These are phyloP conservation scores for Alloplasta piceator DNA, from an alignment of 2,888 invertebrate genomes.

Conservation along the genomic window DNA sequence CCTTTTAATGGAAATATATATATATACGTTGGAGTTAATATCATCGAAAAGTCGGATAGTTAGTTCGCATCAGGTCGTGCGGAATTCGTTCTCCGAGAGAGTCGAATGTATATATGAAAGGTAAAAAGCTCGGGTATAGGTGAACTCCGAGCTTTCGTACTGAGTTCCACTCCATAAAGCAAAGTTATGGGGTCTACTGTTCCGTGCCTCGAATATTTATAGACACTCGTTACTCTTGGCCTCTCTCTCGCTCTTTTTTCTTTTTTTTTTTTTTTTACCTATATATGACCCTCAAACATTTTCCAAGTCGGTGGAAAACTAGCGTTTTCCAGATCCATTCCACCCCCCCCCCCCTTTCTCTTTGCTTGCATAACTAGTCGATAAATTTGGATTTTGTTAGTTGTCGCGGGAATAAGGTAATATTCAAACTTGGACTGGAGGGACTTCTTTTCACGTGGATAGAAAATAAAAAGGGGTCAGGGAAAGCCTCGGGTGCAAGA, in stretches of 20 bases:
- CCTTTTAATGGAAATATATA: background rate
- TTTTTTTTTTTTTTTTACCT: background rate
- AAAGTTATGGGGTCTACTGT: slow-evolving; percentile 70
- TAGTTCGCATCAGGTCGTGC: background rate
- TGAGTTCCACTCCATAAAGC: slow-evolving; percentile 72
- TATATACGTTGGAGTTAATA: background rate
- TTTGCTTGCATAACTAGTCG: slow-evolving; percentile 59
- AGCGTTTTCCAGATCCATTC: slow-evolving; percentile 52
- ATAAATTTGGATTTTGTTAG: slow-evolving; percentile 62
- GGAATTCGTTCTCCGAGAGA: slow-evolving; percentile 6
- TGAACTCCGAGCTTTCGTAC: slow-evolving; percentile 59
- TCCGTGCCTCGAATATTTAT: slow-evolving; percentile 78
- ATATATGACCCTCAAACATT: slow-evolving; percentile 29
- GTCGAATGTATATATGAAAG: background rate
- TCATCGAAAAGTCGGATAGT: slow-evolving; percentile 11
- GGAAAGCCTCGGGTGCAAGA: background rate
- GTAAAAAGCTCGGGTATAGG: slow-evolving; percentile 54
- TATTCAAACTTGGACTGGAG: slow-evolving; percentile 50
- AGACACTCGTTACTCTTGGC: slow-evolving; percentile 64
- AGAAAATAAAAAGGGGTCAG: slow-evolving; percentile 22
- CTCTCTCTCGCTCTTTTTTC: slow-evolving; percentile 26
- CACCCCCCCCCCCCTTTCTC: slow-evolving; percentile 7
- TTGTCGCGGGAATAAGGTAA: slow-evolving; percentile 42
- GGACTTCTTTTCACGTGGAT: background rate
- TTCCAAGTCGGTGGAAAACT: slow-evolving; percentile 33